Evolutionary conservation across 2,797 vertebrate genomes (phyloP).

Genomic region (Lutjanus argentimaculatus): DNA sequence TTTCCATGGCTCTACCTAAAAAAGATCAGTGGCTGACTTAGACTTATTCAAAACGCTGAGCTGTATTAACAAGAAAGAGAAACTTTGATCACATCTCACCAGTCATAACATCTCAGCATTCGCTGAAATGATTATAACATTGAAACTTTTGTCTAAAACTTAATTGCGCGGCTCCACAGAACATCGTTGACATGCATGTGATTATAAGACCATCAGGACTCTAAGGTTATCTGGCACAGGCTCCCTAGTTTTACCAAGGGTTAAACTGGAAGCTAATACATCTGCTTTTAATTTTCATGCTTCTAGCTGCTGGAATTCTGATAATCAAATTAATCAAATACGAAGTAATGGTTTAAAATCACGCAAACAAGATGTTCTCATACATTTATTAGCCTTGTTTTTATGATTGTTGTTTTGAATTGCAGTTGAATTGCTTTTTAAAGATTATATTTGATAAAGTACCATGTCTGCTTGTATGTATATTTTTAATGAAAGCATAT

Average conservation of each 20-base stretch:
- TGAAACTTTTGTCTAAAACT: background rate
- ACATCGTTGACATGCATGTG: background rate
- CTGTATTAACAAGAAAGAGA: constrained; percentile 6
- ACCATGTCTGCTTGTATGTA: background rate
- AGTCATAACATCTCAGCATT: background rate
- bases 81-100: background rate
- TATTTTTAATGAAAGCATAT: background rate
- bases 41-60: constrained; percentile 11
- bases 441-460: background rate
- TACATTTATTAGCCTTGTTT: background rate
- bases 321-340: background rate
- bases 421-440: background rate
- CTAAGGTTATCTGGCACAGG: background rate
- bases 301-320: background rate
- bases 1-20: constrained; percentile 9
- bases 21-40: background rate
- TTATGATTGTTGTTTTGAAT: background rate
- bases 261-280: constrained; percentile 2
- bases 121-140: background rate
- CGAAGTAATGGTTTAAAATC: background rate
- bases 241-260: background rate
- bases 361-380: background rate
- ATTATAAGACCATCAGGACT: background rate
- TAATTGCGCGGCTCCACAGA: background rate
- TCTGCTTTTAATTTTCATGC: background rate